Evolutionary conservation across 1,140 invertebrate genomes (phyloP).

Genomic region (Trinorchestia longiramus): DNA sequence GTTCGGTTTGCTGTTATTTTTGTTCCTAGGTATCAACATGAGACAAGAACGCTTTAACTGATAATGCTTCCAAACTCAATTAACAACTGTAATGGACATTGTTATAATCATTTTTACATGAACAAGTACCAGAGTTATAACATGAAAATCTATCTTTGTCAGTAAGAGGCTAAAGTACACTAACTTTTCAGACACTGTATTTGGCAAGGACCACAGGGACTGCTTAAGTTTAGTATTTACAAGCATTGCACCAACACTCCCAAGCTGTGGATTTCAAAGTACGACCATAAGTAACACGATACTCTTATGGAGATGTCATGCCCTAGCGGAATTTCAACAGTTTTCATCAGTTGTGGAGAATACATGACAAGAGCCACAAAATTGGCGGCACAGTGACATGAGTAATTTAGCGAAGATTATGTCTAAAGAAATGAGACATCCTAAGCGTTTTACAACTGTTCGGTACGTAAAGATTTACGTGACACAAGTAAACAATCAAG

Average conservation of each 20-base stretch:
- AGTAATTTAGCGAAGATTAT: background rate
- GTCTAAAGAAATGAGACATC: too few species aligned
- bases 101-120: background rate
- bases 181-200: background rate
- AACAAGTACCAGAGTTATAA: background rate
- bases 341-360: background rate
- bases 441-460: too few species aligned
- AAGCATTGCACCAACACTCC: background rate
- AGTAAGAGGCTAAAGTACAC: background rate
- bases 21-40: background rate
- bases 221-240: background rate
- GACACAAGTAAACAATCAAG: background rate
- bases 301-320: background rate
- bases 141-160: background rate
- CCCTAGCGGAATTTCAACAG: background rate
- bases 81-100: background rate
- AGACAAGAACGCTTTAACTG: background rate
- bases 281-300: background rate
- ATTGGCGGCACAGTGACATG: background rate
- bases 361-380: background rate
- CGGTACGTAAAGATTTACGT: background rate
- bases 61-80: background rate
- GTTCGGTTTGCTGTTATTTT: background rate
- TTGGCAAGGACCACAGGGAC: background rate
- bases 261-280: background rate